Base-by-base conservation (phyloP, 2,113 vertebrate genomes). In the Vireo altiloquus region DNA sequence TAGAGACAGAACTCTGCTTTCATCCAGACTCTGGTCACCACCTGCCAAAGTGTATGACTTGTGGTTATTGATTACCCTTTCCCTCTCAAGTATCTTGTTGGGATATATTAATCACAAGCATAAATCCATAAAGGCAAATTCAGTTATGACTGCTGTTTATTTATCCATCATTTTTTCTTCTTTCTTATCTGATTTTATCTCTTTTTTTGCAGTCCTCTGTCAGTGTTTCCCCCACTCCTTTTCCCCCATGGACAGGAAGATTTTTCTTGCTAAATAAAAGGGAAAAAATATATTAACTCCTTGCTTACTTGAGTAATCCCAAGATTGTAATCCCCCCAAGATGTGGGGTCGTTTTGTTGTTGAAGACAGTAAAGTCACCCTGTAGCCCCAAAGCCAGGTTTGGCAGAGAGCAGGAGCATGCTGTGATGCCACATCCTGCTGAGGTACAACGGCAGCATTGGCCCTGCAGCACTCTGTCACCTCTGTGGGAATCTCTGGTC, bases 61-160 rank as follows among this genome's bases (percentile, higher is more conserved):
- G 49, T 84, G 61, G 50, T 89, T 96, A 85, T 66, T 79, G 74
- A 95, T 84, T 82, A 40, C 66, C 82, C 59, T 82, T 85, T 70
- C 66, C 21, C 59, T 87, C 54, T 91, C 44, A 28, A 49, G 8
- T 91, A 22, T 91, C 50, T 88, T 16, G n/a, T 10, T 96, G 74
- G 28, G 15, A 71, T 52, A 21, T 87, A 69, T 86, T 86, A 12
- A 54, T 90, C 68, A 84, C 57, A 44, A 63, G 6, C 23, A 61
- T 72, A 76, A 76, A 74, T 85, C 46, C 25, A 10, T 50, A 54
- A 42, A 75, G 44, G n/a, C 27, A 91, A 64, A 85, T 86, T 24
- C 46, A 89, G 21, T 76, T 79, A 77, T 64, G 63, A 42, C 6
- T 66, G 23, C 2, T 52, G 33, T 64, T 78, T 83, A 78, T 93